Evolutionary conservation across 2,113 vertebrate species (phyloP), one percentile per base, ranked within the genome.

Genomic region (Boulengeromyrus knoepffleri): DNA sequence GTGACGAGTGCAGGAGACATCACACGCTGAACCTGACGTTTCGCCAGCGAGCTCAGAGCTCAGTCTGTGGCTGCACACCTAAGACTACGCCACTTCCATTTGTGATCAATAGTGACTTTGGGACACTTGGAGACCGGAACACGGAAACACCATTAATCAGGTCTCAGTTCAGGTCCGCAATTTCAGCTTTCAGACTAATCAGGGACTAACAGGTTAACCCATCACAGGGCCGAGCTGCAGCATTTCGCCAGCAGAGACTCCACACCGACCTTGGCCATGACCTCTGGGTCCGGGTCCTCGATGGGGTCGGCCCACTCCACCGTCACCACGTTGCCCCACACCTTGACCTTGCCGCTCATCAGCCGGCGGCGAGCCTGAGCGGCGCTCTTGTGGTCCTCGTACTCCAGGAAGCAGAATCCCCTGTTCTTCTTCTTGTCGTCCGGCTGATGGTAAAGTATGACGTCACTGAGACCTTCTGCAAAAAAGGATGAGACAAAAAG

Each of bases 231-330:
- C 1, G 21, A 58, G 58, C 53, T 5, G 17, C 53, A 0, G 53
- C 53, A 9, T 1, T 1, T 56, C 1, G 1, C 53, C 62, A 12
- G 62, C 74, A 19, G 5, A 19, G 36, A 15, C 36, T 17, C 10
- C 62, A 7, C 87, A 86, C 91, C 95, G 96, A 99, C 98, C 97
- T 99, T 99, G 90, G 98, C 97, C 99, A 99, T 99, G 92, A 99
- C 97, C 94, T 99, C 99, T 0, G 99, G 98, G 95, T 99, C 99
- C 0, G 99, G 99, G 93, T 99, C 98, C 95, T 99, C 98, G 90
- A 99, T 99, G 92, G 99, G 98, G 80, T 99, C 99, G 36, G 99
- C 99, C 99, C 99, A 99, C 93, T 99, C 99, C 92, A 99, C 99
- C 0, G 98, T 99, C 93, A 99, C 99, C 93, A 99, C 96, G 92